Conservation (phyloP, 1,140 invertebrate species). For the Bombus breviceps region DNA sequence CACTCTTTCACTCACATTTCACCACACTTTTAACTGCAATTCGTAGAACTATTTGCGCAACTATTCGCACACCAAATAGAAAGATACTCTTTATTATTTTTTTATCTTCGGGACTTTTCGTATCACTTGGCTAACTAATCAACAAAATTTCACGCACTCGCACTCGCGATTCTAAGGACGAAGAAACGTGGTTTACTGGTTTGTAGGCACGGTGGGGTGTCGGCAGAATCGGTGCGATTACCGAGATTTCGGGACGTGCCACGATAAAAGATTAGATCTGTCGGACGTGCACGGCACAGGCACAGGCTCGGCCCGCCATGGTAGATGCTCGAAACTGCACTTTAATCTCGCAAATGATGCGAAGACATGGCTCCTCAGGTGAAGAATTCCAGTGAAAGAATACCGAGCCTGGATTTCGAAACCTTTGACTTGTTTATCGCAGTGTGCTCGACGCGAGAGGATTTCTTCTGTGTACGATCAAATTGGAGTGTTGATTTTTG, state of each 20-base stretch:
- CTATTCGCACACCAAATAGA: background rate
- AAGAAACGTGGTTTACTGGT: background rate
- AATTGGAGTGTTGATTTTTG: background rate
- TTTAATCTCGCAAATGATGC: constrained; percentile 68
- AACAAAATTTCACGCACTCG: background rate
- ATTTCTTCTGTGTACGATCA: background rate
- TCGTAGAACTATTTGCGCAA: no score
- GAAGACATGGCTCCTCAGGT: constrained; percentile 10
- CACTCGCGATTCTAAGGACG: background rate
- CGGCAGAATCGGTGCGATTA: constrained; percentile 21
- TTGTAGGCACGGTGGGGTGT: background rate
- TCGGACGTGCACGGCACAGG: constrained; percentile 35
- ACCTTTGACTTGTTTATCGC: constrained; percentile 34
- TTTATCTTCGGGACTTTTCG: background rate
- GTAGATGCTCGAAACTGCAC: constrained; percentile 51
- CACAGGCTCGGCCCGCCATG: background rate
- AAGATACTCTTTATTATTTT: background rate
- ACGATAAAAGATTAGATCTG: constrained; percentile 67
- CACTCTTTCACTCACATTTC: no score
- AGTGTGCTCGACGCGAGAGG: background rate
- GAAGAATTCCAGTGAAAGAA: constrained; percentile 5
- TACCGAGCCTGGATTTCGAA: background rate
- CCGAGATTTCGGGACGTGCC: constrained; percentile 48
- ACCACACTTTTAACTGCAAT: no score
- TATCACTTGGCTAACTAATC: background rate